Base-by-base conservation (phyloP, 1,140 invertebrate genomes). In the Gerris buenoi region DNA sequence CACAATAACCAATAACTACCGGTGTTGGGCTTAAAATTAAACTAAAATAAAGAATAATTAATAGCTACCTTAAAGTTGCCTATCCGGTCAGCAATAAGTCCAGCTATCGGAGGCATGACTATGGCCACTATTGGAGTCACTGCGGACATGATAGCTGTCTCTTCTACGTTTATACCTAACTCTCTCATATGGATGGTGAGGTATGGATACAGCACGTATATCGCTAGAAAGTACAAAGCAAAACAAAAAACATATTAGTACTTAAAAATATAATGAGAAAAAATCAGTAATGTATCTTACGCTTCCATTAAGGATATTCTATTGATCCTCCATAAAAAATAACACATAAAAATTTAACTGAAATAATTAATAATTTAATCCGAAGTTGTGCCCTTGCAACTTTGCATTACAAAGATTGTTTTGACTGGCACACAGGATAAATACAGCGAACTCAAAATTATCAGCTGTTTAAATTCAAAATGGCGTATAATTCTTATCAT, bases 131-230 rank as follows among this genome's bases (percentile, higher is more conserved):
- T 82, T 0, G 90, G 89, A 61, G 88, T 88, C 1, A 91, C 81
- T 2, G 89, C 86, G 22, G 88, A 90, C 83, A 91, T 91, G 69
- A 91, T 86, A n/a, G 88, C 89, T 1, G 88, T 88, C 79, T 93
- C 89, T 75, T 89, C 86, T 5, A 89, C 84, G 67, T 86, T 88
- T 71, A 93, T 87, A 62, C 90, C 90, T 63, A 93, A 75, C 73
- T 89, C 85, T 70, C 87, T 82, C 89, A 92, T 91, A 75, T 91
- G 90, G 64, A 93, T 86, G 1, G 89, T 89, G 72, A 93, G 77
- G 76, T 91, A 93, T 1, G 90, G 90, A 73, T 92, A 88, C 28
- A 93, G 79, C 33, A 89, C 87, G 71, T 84, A 84, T 26, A 89
- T 77, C 23, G 86, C 87, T 90, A n/a, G 33, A 46, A 46, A 46